These are phyloP conservation scores for Cepaea hortensis DNA, from an alignment of 2,888 invertebrate genomes.

Conservation along the genomic window DNA sequence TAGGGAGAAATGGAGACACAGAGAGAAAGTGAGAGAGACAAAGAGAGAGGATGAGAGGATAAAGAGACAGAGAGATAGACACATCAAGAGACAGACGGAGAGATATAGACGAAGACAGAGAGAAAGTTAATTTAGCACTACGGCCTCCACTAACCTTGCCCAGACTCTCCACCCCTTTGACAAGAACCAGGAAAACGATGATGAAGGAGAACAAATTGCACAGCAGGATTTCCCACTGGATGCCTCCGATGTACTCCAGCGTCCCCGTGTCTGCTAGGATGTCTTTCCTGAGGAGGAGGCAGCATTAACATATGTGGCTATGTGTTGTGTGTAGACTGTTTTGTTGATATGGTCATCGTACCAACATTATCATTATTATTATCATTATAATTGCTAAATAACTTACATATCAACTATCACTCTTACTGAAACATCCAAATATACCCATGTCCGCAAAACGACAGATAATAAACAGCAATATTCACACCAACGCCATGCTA, in stretches of 20 bases:
- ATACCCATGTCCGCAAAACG: too few species aligned
- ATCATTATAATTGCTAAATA: background rate
- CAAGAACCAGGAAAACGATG: constrained; percentile 72
- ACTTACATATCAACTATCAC: too few species aligned
- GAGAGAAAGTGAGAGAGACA: too few species aligned
- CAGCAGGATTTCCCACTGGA: constrained; percentile 72
- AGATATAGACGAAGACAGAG: too few species aligned
- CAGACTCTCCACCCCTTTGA: constrained; percentile 74
- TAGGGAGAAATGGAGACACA: too few species aligned
- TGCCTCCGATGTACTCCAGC: constrained; percentile 65
- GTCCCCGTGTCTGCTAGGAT: constrained; percentile 68
- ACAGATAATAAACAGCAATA: too few species aligned
- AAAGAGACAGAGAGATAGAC: too few species aligned
- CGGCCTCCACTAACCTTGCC: constrained; percentile 69
- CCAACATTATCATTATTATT: background rate
- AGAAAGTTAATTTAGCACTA: too few species aligned
- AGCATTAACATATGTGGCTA: background rate
- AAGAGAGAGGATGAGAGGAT: too few species aligned
- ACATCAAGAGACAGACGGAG: too few species aligned
- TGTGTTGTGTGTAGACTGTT: background rate
- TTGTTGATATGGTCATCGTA: background rate
- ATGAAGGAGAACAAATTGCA: constrained; percentile 73
- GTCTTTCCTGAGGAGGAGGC: constrained; percentile 57
- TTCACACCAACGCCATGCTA: too few species aligned
- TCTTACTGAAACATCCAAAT: too few species aligned